Percentiles rank a stretch among this genome's conserved stretches.
Evolutionary conservation across 2,113 vertebrate genomes (phyloP).

Genomic region (Epinephelus moara): DNA sequence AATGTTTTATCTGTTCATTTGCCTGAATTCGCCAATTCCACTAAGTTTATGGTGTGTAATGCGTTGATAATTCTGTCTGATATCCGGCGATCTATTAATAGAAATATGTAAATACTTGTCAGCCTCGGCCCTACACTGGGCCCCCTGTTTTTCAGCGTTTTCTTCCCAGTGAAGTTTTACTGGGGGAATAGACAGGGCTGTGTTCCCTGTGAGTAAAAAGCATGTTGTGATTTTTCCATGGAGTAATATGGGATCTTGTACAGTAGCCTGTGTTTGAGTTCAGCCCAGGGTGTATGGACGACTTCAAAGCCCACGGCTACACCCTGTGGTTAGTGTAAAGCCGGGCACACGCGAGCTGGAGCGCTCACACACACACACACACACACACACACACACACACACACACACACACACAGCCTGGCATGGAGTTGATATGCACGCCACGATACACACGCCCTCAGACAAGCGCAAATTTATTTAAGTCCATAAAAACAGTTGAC

Average conservation of each 20-base stretch:
- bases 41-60: too few relatives aligned
- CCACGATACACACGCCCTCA: slow-evolving; percentile 44
- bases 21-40: too few relatives aligned
- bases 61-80: too few relatives aligned
- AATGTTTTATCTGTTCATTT: too few relatives aligned
- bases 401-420: slow-evolving; percentile 25
- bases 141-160: background rate
- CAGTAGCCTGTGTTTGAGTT: slow-evolving; percentile 71
- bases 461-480: slow-evolving; percentile 50
- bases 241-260: slow-evolving; percentile 46
- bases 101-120: too few relatives aligned
- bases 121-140: background rate
- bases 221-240: slow-evolving; percentile 63
- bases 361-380: slow-evolving; percentile 27
- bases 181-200: slow-evolving; percentile 19
- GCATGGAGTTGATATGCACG: slow-evolving; percentile 49
- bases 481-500: slow-evolving; percentile 60
- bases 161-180: slow-evolving; percentile 8
- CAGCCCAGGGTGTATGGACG: slow-evolving; percentile 55
- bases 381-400: slow-evolving; percentile 26
- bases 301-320: slow-evolving; percentile 74
- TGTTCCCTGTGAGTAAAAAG: slow-evolving; percentile 38
- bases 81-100: too few relatives aligned
- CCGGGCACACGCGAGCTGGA: slow-evolving; percentile 48
- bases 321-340: slow-evolving; percentile 77